Conservation (phyloP, 1,140 invertebrate species). For the Drosophila kepulauana region DNA sequence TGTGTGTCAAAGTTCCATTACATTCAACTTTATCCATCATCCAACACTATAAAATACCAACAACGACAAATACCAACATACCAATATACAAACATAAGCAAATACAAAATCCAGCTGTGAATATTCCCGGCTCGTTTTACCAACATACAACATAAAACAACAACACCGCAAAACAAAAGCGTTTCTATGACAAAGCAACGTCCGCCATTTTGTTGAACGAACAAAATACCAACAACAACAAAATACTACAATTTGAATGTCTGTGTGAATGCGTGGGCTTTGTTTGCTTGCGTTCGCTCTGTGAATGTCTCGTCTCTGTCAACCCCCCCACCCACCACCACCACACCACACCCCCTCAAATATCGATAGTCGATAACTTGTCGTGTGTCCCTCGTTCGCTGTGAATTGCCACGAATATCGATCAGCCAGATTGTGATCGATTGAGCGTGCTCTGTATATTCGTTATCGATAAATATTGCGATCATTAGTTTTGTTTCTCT, state of each 20-base stretch:
- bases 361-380: not conserved
- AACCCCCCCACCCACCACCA: not conserved
- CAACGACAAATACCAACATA: not conserved
- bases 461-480: constrained; percentile 2
- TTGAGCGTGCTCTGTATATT: constrained; percentile 8
- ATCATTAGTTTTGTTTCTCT: constrained; percentile 15
- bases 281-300: constrained; percentile 36
- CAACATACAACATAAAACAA: not conserved
- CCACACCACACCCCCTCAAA: not conserved
- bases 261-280: constrained; percentile 23
- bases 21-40: not conserved
- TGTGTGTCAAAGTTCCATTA: constrained; percentile 45
- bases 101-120: constrained; percentile 4
- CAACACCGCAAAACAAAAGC: constrained; percentile 12
- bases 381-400: not conserved
- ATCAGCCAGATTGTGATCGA: not conserved
- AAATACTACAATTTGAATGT: not conserved
- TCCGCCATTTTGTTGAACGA: not conserved
- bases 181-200: not conserved
- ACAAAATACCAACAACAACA: not conserved
- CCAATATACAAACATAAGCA: not conserved
- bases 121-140: not conserved
- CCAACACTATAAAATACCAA: not conserved
- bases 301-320: constrained; percentile 19
- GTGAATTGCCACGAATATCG: not conserved